Evolutionary conservation across 2,113 vertebrate genomes (phyloP).

Genomic region (Peromyscus maniculatus): DNA sequence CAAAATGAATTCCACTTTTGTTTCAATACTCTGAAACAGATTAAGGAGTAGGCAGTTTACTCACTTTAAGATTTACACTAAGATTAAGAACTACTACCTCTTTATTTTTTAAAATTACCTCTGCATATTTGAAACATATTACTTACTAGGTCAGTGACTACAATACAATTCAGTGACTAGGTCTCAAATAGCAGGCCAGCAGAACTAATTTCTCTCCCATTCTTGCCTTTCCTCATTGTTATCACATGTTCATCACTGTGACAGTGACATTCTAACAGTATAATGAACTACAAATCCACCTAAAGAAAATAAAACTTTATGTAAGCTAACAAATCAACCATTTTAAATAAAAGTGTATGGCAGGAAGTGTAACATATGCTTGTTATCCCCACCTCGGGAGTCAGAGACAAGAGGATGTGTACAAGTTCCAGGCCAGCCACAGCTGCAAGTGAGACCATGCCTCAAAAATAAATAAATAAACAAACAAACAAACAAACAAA

Average conservation of each 20-base stretch:
- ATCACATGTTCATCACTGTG: not conserved
- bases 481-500: not conserved
- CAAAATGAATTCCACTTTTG: not conserved
- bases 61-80: not conserved
- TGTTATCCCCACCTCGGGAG: not conserved
- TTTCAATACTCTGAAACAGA: constrained; percentile 10
- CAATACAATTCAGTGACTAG: not conserved
- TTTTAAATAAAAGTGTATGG: not conserved
- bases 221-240: not conserved
- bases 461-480: not conserved
- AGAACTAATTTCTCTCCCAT: not conserved
- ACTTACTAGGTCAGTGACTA: not conserved
- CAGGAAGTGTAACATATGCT: too few species aligned
- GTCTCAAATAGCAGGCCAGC: not conserved
- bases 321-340: constrained; percentile 20
- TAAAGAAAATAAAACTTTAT: constrained; percentile 9
- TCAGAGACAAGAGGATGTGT: not conserved
- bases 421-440: not conserved
- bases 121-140: not conserved
- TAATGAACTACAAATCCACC: constrained; percentile 20
- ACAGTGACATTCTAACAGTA: not conserved
- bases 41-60: not conserved
- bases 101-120: constrained; percentile 20
- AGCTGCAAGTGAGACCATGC: not conserved
- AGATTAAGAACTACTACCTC: not conserved